phyloP scores from a whole-genome alignment of 2,797 vertebrate species.

The Peromyscus eremicus region DNA sequence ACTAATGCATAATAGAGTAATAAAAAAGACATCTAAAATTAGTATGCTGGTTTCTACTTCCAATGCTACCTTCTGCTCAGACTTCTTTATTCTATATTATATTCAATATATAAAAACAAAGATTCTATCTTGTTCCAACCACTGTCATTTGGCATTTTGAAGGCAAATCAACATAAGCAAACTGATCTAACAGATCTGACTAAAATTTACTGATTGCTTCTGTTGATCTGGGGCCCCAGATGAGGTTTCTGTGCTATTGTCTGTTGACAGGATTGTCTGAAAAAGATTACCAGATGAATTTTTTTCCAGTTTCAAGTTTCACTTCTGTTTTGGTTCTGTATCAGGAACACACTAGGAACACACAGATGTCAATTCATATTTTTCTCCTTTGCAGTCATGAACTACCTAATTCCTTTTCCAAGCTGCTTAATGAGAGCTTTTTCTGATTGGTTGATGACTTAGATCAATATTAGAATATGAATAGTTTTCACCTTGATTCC shows the following conservation, averaged over 20 bases:
- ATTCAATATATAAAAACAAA: too few relatives aligned
- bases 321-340: constrained; percentile 1
- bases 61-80: not conserved
- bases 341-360: constrained; percentile 16
- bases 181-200: not conserved
- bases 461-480: constrained; percentile 33
- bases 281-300: not conserved
- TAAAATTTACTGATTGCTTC: not conserved
- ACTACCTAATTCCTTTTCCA: not conserved
- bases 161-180: not conserved
- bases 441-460: not conserved
- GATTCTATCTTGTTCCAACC: not conserved
- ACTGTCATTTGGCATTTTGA: not conserved
- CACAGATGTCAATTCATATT: not conserved
- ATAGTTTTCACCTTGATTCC: constrained; percentile 25
- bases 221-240: not conserved
- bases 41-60: not conserved
- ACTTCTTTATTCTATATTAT: not conserved
- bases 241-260: not conserved
- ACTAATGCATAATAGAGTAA: not conserved
- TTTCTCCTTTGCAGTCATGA: constrained; percentile 17
- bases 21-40: not conserved
- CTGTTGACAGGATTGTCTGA: not conserved
- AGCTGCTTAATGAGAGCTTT: not conserved
- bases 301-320: not conserved